Percentiles rank a stretch among this genome's conserved stretches.
Evolutionary conservation across 2,888 invertebrate species (phyloP).

Genomic region (Rutpela maculata): DNA sequence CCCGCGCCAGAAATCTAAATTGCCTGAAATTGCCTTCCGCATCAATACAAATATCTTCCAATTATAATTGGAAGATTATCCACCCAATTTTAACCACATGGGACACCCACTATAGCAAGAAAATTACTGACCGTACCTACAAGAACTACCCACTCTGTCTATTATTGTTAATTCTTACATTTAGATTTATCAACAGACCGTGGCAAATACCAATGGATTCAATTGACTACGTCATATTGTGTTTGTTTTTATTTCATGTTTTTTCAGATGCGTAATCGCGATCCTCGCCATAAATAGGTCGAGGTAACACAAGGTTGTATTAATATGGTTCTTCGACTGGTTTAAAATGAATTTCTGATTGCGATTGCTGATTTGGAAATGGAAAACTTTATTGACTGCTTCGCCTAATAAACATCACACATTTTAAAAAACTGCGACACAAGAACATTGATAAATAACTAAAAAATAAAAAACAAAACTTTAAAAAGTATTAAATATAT

Average conservation of each 20-base stretch:
- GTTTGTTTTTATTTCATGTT: constrained; percentile 14
- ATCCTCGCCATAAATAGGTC: constrained; percentile 43
- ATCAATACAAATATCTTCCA: constrained; percentile 14
- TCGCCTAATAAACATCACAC: neutral
- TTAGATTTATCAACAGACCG: constrained; percentile 25
- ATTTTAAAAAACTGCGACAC: too few species aligned
- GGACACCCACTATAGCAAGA: constrained; percentile 53
- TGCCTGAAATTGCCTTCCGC: constrained; percentile 21
- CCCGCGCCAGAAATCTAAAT: constrained; percentile 26
- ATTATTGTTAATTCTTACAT: constrained; percentile 12
- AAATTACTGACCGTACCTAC: constrained; percentile 64
- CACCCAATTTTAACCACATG: constrained; percentile 37
- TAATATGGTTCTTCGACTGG: constrained; percentile 25
- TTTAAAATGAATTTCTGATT: neutral
- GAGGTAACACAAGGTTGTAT: constrained; percentile 34
- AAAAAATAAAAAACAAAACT: too few species aligned
- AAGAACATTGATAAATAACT: too few species aligned
- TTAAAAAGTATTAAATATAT: too few species aligned
- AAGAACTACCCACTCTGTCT: constrained; percentile 24
- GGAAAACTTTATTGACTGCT: neutral
- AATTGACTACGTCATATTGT: constrained; percentile 26
- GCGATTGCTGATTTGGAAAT: neutral
- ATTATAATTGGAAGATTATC: constrained; percentile 27
- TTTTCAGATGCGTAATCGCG: constrained; percentile 20
- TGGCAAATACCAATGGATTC: constrained; percentile 10